A percentile compares a stretch with the other conserved stretches of the same genome.
Evolutionary conservation across 2,113 vertebrate species (phyloP).

Genomic region (Indicator maculatus): DNA sequence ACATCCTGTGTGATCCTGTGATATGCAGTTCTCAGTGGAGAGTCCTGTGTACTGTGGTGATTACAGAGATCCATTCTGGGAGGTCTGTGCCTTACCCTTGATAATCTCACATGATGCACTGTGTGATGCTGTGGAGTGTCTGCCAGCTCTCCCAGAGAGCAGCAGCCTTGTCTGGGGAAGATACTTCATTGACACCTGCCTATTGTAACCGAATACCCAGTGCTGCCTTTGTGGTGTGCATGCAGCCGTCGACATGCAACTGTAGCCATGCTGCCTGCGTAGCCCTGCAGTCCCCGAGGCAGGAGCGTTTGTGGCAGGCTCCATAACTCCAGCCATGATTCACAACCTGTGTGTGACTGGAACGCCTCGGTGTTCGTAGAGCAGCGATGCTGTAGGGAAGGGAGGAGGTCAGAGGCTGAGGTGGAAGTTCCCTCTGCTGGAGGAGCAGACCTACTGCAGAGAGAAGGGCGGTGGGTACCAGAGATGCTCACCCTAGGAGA

Average conservation of each 20-base stretch:
- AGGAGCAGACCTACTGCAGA: not conserved
- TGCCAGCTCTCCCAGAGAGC: not conserved
- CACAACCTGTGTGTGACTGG: not conserved
- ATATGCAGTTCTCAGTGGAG: not conserved
- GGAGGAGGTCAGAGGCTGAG: not conserved
- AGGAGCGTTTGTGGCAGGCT: not conserved
- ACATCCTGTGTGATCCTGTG: too few species aligned
- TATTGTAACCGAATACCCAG: not conserved
- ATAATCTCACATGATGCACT: not conserved
- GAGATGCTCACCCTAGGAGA: not conserved
- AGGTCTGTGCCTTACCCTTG: not conserved
- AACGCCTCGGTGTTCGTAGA: rapidly evolving
- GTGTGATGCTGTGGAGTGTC: not conserved
- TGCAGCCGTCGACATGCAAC: too few species aligned
- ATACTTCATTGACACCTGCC: not conserved
- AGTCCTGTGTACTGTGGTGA: not conserved
- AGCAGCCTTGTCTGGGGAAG: not conserved
- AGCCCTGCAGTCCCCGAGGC: not conserved
- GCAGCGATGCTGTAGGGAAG: not conserved
- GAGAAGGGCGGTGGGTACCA: rapidly evolving
- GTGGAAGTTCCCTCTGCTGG: slow-evolving; percentile 56
- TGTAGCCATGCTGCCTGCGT: too few species aligned
- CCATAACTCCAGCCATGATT: not conserved
- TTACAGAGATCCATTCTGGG: not conserved
- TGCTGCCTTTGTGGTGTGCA: not conserved